Evolutionary conservation across 1,140 invertebrate genomes (phyloP), one percentile per base, ranked within the genome.

Genomic region (Ostrea denselamellosa): DNA sequence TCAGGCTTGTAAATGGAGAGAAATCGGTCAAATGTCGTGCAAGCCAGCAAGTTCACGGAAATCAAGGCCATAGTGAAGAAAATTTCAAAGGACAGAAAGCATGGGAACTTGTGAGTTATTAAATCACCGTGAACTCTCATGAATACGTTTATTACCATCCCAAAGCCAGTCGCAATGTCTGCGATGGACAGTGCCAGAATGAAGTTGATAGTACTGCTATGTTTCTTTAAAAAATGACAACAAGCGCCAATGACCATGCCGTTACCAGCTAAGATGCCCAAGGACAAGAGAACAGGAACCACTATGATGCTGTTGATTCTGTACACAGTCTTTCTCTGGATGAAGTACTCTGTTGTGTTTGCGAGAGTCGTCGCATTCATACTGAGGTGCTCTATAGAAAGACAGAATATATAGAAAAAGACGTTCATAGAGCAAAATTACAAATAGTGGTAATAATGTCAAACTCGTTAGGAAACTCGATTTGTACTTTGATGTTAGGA

Each of bases 31-130:
- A 77, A 77, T 10, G 68, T 77, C 25, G 68, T 77, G 14, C 68
- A 77, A 77, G 68, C 68, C 68, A 77, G 25, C 8, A 77, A 14
- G 25, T 77, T 77, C 28, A 77, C 25, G 9, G 68, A 77, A 12
- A 77, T 77, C 25, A 77, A 77, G 2, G 68, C 68, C 68, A 77
- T 77, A 28, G 68, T 77, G 8, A 77, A 77, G 68, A 77, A 77
- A 9, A 77, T 34, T 77, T 77, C 68, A 14, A 12, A 77, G 68
- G 68, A 77, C 4, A 77, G 68, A 28, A 77, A 8, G 12, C 68
- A 77, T 44, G 68, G 68, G 25, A 77, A 28, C 28, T 77, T 77
- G 8, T 77, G 28, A 34, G 10, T 34, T 25, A 77, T 34, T 28
- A 77, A 34, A 10, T 77, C 25, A 5, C 25, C 68, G 28, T 77